These are phyloP conservation scores for Phataginus tetradactyla DNA, from an alignment of 2,797 vertebrate genomes.

Conservation along the genomic window DNA sequence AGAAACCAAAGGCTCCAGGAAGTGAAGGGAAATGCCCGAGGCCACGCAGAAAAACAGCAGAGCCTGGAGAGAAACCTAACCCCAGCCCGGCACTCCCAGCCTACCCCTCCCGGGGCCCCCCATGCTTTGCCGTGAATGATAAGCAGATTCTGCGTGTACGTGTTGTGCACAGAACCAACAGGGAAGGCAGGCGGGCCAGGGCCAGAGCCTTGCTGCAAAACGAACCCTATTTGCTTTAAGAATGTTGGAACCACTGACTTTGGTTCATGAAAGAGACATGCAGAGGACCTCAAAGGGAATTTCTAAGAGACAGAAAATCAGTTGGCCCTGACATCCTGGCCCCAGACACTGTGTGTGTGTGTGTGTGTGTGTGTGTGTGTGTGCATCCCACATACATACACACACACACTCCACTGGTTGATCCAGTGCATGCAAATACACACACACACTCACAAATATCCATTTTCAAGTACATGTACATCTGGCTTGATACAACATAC, in stretches of 20 bases:
- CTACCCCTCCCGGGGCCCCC: not conserved
- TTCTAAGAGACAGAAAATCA: conserved; percentile 78
- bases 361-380: not conserved
- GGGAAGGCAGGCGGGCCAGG: not conserved
- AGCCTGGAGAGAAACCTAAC: not conserved
- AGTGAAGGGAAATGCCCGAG: not conserved
- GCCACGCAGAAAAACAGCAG: not conserved
- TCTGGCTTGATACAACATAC: not conserved
- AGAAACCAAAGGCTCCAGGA: not conserved
- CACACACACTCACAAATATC: not conserved
- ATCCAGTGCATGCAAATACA: not conserved
- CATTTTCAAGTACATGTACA: not conserved
- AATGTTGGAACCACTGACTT: not conserved
- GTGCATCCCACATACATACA: not conserved
- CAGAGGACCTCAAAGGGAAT: conserved; percentile 72
- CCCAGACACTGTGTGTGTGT: not conserved
- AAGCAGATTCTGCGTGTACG: not conserved
- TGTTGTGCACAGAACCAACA: not conserved
- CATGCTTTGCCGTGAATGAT: not conserved
- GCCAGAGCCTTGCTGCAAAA: not conserved
- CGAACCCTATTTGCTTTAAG: conserved; percentile 32
- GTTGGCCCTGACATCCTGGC: conserved; percentile 64
- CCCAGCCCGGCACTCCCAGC: accelerated
- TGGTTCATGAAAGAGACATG: conserved; percentile 73
- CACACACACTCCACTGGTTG: not conserved